phyloP scores from a whole-genome alignment of 2,888 invertebrate genomes.

The Pachycephus smyrnensis region DNA sequence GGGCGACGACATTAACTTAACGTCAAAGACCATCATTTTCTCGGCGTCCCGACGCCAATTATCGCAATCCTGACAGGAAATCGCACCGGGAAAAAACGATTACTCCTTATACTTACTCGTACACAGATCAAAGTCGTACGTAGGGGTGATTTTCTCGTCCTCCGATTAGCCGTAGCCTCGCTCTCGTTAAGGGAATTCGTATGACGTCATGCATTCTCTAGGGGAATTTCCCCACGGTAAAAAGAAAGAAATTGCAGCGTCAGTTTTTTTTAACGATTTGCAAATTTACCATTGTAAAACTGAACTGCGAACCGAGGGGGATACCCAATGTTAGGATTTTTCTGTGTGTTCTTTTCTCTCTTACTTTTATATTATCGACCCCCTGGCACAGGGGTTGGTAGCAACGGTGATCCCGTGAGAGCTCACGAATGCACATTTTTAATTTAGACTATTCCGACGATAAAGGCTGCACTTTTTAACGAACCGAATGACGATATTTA shows the following conservation, averaged over 20 bases:
- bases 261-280: background rate
- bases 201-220: background rate
- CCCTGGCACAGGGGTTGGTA: background rate
- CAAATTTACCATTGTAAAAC: background rate
- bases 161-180: background rate
- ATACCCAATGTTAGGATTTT: background rate
- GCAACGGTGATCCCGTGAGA: background rate
- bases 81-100: background rate
- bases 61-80: constrained; percentile 9
- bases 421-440: background rate
- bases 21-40: constrained; percentile 53
- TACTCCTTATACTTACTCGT: background rate
- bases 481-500: background rate
- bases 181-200: background rate
- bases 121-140: background rate
- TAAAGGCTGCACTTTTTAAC: background rate
- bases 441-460: background rate
- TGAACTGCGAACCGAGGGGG: background rate
- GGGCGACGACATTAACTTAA: constrained; percentile 56
- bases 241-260: background rate
- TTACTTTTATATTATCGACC: background rate
- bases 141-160: background rate
- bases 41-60: constrained; percentile 19
- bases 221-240: background rate
- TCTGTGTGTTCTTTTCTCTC: background rate